Percentiles rank a stretch among this genome's conserved stretches.
phyloP scores from a whole-genome alignment of 1,140 invertebrate genomes.

The Papilio machaon region DNA sequence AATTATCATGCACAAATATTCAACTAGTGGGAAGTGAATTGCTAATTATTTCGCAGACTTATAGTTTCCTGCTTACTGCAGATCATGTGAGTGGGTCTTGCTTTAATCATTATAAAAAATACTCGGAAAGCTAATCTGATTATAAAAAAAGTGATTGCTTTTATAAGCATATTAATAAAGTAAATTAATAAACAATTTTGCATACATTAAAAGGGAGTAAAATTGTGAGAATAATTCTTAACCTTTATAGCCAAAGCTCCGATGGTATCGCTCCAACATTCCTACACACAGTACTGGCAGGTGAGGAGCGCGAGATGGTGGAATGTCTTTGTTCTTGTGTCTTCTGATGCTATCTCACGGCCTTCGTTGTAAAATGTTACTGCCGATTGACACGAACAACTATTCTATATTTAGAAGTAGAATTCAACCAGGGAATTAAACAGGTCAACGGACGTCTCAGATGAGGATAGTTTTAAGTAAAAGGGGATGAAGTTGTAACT shows the following conservation, averaged over 20 bases:
- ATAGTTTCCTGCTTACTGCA: not conserved
- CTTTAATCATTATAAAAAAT: too few species aligned
- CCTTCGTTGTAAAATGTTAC: not conserved
- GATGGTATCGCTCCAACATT: not conserved
- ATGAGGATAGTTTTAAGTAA: not conserved
- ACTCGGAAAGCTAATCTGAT: too few species aligned
- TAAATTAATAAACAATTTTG: too few species aligned
- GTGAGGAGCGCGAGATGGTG: not conserved
- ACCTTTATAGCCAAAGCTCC: not conserved
- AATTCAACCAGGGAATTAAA: not conserved
- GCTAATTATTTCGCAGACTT: not conserved
- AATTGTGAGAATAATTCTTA: not conserved
- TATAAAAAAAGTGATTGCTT: too few species aligned
- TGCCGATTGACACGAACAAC: not conserved
- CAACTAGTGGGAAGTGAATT: not conserved
- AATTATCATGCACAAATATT: not conserved
- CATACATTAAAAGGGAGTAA: too few species aligned
- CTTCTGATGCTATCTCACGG: conserved; percentile 11
- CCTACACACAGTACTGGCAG: not conserved
- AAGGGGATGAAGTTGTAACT: not conserved
- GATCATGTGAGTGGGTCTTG: not conserved
- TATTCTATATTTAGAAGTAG: too few species aligned
- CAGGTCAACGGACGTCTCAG: not conserved
- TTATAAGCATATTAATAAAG: too few species aligned
- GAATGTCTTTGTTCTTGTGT: not conserved